Percentiles rank a stretch among this genome's conserved stretches.
Evolutionary conservation across 2,888 invertebrate genomes (phyloP).

Genomic region (Parnassius smintheus): DNA sequence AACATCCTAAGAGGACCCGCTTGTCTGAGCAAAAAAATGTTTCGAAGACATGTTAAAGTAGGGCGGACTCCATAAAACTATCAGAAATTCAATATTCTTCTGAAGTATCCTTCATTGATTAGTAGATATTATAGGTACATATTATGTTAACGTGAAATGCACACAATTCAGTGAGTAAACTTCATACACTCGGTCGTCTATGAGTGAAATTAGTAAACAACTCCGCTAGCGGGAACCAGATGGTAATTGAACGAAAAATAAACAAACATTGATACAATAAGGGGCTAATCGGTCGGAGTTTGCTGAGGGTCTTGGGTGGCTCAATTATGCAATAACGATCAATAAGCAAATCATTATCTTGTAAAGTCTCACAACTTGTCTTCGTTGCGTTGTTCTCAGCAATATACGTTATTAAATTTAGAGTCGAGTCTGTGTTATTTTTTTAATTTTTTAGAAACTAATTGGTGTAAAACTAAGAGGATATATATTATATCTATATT

Average conservation of each 20-base stretch:
- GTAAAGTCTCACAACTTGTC: constrained; percentile 16
- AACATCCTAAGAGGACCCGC: no score
- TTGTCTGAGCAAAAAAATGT: no score
- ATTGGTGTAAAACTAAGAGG: no score
- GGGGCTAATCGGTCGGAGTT: constrained; percentile 53
- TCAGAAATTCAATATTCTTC: no score
- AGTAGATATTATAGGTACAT: no score
- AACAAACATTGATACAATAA: constrained; percentile 49
- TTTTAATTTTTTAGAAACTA: no score
- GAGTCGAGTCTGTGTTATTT: no score
- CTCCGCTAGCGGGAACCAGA: constrained; percentile 52
- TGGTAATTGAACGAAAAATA: constrained; percentile 72
- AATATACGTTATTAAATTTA: no score
- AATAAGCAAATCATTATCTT: constrained; percentile 60
- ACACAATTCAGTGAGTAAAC: constrained; percentile 12
- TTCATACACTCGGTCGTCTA: constrained; percentile 34
- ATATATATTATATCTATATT: no score
- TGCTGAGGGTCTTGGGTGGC: constrained; percentile 74
- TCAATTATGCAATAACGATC: constrained; percentile 73
- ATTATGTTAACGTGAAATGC: neutral
- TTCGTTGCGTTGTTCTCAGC: neutral
- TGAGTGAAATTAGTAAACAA: constrained; percentile 53
- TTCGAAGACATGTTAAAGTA: no score
- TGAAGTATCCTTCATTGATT: no score
- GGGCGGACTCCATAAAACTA: no score